Evolutionary conservation across 2,888 invertebrate genomes (phyloP), one percentile per base, ranked within the genome.

Genomic region (Hypomecis punctinalis): DNA sequence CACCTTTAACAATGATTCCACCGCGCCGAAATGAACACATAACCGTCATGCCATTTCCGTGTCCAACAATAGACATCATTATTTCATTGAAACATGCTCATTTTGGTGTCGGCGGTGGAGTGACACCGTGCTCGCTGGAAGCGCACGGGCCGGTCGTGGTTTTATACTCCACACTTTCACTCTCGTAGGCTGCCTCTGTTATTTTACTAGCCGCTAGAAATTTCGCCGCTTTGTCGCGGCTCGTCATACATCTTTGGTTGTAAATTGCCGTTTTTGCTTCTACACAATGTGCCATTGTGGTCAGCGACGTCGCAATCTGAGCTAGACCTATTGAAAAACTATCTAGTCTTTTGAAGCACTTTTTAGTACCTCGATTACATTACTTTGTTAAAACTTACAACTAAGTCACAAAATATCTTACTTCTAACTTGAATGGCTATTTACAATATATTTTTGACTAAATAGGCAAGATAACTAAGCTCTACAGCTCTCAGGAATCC

Each of bases 101-200:
- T 72, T 72, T 70, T 37, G 61, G 60, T 67, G 71, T 72, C 66
- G 71, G 58, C 48, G 62, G 69, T 71, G 46, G 61, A 75, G 76
- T 78, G 76, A 77, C 79, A 78, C 75, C 73, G 39, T n/a, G 71
- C 68, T 61, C 67, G 70, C 69, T 61, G 66, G 51, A 11, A 48
- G 37, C 56, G 40, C 42, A 54, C 63, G 49, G 55, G 36, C 48
- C 67, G 74, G 73, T 75, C 74, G 72, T 76, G 81, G 80, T 81
- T 82, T 79, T 82, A 80, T 79, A 73, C 75, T 77, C 67, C 71
- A 71, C 70, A 81, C 82, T 82, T 82, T 82, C 82, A 80, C 82
- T 80, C 66, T 73, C 69, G 74, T 74, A 77, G 71, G 75, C 71
- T 72, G 65, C 62, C 76, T 70, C 69, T 76, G 70, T 76, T 74